Conservation (phyloP, 2,797 vertebrate species). For the Falco rusticolus region DNA sequence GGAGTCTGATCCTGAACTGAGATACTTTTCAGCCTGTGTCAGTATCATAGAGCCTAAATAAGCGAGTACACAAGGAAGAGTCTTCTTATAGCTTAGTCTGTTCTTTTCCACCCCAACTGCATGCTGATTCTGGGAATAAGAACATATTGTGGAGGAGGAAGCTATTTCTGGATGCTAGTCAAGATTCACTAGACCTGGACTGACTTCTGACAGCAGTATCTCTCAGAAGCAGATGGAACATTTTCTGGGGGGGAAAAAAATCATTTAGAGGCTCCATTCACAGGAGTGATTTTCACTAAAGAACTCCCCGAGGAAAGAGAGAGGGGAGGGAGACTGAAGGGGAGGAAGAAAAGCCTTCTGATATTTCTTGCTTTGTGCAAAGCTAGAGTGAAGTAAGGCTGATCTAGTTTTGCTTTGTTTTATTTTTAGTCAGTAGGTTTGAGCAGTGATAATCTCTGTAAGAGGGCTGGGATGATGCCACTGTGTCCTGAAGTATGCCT, state of each 20-base stretch:
- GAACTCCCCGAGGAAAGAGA: not conserved
- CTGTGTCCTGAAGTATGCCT: fast-evolving
- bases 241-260: not conserved
- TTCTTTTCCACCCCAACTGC: not conserved
- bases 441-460: not conserved
- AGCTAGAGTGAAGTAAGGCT: not conserved
- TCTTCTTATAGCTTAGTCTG: not conserved
- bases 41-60: not conserved
- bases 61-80: not conserved
- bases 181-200: constrained; percentile 42
- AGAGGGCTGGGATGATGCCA: not conserved
- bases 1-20: not conserved
- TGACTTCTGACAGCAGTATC: constrained; percentile 54
- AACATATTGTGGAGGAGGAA: constrained; percentile 42
- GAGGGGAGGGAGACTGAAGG: not conserved
- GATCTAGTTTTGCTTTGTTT: not conserved
- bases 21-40: not conserved
- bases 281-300: not conserved
- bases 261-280: constrained; percentile 23
- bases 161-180: constrained; percentile 63
- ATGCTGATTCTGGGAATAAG: not conserved
- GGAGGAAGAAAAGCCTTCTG: not conserved
- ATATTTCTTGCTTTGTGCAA: not conserved
- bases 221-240: constrained; percentile 56
- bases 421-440: not conserved